These are phyloP conservation scores for Pimephales promelas DNA, from an alignment of 2,113 vertebrate genomes.

Conservation along the genomic window DNA sequence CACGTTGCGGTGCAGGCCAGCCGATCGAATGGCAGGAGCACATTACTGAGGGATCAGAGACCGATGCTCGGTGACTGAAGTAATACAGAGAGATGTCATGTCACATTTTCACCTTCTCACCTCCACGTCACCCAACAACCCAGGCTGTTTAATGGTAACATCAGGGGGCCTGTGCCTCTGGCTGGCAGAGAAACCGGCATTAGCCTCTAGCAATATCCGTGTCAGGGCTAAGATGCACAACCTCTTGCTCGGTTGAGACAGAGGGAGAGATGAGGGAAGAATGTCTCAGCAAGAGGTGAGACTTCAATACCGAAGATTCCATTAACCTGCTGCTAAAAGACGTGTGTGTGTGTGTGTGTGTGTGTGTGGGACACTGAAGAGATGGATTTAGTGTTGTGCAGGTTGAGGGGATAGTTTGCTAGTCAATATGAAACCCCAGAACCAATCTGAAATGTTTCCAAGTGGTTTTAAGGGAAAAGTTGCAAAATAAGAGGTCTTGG, in stretches of 20 bases:
- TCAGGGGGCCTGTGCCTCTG: constrained; percentile 45
- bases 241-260: constrained; percentile 52
- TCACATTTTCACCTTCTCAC: constrained; percentile 46
- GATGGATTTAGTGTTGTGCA: constrained; percentile 6
- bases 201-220: constrained; percentile 43
- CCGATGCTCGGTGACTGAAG: constrained; percentile 34
- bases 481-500: background rate
- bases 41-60: constrained; percentile 19
- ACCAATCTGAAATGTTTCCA: background rate
- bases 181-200: constrained; percentile 40
- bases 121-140: constrained; percentile 43
- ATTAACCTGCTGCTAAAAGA: constrained; percentile 48
- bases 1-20: background rate
- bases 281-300: constrained; percentile 44
- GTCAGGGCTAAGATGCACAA: constrained; percentile 54
- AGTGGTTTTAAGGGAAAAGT: background rate
- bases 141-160: constrained; percentile 52
- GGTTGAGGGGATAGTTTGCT: background rate
- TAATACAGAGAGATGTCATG: constrained; percentile 47
- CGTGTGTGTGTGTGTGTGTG: background rate
- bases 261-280: constrained; percentile 52
- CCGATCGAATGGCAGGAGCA: background rate
- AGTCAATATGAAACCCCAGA: background rate
- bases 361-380: background rate
- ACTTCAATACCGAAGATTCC: constrained; percentile 49